Percentiles rank a stretch among this genome's conserved stretches.
These are phyloP conservation scores for Phalacrocorax pelagicus DNA, from an alignment of 2,113 vertebrate species.

Conservation along the genomic window DNA sequence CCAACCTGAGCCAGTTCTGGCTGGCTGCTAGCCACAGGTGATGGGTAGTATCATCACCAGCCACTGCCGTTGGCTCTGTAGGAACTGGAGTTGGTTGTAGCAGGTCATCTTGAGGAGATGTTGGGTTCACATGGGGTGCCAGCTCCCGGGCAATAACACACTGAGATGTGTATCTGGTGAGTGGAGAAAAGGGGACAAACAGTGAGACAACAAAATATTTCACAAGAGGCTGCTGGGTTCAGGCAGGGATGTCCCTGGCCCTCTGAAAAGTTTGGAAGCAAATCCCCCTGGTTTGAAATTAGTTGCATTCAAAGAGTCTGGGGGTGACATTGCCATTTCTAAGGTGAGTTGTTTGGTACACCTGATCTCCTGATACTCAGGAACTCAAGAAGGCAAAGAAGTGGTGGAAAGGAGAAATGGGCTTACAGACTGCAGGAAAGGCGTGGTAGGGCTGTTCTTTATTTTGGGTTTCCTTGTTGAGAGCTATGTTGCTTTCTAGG, in stretches of 20 bases:
- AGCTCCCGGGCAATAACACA: neutral
- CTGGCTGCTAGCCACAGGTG: fast-evolving
- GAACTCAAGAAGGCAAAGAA: neutral
- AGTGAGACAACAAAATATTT: neutral
- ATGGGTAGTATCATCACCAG: neutral
- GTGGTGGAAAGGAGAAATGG: neutral
- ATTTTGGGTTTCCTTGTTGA: neutral
- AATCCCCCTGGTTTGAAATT: neutral
- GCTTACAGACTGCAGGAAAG: neutral
- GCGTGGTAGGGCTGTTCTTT: neutral
- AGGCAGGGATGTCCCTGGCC: neutral
- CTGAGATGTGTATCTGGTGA: neutral
- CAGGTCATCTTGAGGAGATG: fast-evolving
- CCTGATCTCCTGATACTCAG: neutral
- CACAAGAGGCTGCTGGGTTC: neutral
- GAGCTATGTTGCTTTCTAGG: neutral
- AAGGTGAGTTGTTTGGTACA: neutral
- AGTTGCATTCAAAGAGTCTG: neutral
- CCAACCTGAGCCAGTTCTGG: neutral
- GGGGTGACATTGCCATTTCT: neutral
- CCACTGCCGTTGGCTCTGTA: neutral
- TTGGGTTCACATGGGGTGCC: neutral
- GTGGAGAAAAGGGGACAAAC: neutral
- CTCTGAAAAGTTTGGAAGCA: neutral
- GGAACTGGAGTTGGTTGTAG: neutral